phyloP scores from a whole-genome alignment of 2,888 invertebrate species.

The Ormyrus rosae region DNA sequence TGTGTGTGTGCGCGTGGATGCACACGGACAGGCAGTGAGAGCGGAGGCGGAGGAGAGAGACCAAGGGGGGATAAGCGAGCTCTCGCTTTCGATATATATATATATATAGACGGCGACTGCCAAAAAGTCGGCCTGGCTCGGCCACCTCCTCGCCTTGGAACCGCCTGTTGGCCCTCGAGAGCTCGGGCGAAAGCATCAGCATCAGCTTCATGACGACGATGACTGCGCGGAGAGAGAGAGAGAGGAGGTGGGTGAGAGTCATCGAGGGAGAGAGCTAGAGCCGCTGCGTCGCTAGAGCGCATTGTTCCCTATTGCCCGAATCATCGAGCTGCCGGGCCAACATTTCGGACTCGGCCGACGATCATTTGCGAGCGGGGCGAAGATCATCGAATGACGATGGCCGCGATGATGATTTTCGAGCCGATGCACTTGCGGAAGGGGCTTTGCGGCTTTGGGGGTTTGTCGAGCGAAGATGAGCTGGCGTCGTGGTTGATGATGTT shows the following conservation, averaged over 20 bases:
- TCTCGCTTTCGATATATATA: slow-evolving; percentile 11
- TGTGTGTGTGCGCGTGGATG: background rate
- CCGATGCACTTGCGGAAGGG: too few species aligned
- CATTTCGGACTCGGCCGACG: slow-evolving; percentile 13
- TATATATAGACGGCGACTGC: slow-evolving; percentile 13
- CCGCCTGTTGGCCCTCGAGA: too few species aligned
- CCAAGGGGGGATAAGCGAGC: slow-evolving; percentile 4
- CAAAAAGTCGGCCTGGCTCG: slow-evolving; percentile 32
- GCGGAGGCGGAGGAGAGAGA: slow-evolving; percentile 29
- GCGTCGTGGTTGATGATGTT: too few species aligned
- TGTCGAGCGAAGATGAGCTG: too few species aligned
- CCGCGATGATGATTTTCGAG: too few species aligned
- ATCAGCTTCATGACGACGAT: slow-evolving; percentile 1
- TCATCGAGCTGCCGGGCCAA: slow-evolving; percentile 41
- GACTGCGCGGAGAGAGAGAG: background rate
- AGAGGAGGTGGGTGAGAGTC: background rate
- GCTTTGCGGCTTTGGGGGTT: too few species aligned
- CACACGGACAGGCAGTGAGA: slow-evolving; percentile 31
- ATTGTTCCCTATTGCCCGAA: slow-evolving; percentile 54
- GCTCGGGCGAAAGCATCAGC: too few species aligned
- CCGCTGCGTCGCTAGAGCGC: slow-evolving; percentile 4
- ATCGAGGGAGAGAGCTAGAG: slow-evolving; percentile 16
- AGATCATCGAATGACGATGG: too few species aligned
- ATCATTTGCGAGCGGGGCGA: too few species aligned
- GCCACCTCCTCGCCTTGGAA: too few species aligned